phyloP scores from a whole-genome alignment of 2,113 vertebrate genomes.

The Geococcyx californianus region DNA sequence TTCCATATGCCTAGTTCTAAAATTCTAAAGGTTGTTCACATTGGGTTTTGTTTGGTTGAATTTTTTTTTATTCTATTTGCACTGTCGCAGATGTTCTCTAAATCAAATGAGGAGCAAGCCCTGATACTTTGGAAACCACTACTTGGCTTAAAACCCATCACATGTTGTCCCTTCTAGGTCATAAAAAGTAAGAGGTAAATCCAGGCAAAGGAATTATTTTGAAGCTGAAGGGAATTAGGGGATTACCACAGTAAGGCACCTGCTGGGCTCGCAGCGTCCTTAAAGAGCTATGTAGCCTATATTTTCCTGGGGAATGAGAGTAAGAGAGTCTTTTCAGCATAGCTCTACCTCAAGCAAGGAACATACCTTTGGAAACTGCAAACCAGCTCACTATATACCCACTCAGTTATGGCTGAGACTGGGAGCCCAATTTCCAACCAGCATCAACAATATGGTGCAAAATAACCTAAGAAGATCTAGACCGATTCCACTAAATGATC shows the following conservation, averaged over 20 bases:
- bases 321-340: background rate
- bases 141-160: background rate
- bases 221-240: constrained; percentile 23
- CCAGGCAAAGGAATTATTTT: background rate
- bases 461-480: background rate
- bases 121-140: background rate
- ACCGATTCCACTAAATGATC: background rate
- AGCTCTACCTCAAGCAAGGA: background rate
- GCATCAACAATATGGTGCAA: background rate
- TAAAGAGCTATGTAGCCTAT: background rate
- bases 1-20: background rate
- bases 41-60: background rate
- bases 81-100: background rate
- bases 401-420: background rate
- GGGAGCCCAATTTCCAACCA: background rate
- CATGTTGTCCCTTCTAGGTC: background rate
- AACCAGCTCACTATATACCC: background rate
- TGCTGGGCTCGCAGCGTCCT: background rate
- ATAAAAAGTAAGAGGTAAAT: constrained; percentile 12
- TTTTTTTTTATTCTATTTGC: background rate
- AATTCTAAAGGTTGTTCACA: background rate
- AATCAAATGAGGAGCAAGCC: background rate
- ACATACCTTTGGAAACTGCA: background rate
- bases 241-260: background rate
- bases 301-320: background rate